These are phyloP conservation scores for Drosophila meridionalis DNA, from an alignment of 2,888 invertebrate species.

Conservation along the genomic window DNA sequence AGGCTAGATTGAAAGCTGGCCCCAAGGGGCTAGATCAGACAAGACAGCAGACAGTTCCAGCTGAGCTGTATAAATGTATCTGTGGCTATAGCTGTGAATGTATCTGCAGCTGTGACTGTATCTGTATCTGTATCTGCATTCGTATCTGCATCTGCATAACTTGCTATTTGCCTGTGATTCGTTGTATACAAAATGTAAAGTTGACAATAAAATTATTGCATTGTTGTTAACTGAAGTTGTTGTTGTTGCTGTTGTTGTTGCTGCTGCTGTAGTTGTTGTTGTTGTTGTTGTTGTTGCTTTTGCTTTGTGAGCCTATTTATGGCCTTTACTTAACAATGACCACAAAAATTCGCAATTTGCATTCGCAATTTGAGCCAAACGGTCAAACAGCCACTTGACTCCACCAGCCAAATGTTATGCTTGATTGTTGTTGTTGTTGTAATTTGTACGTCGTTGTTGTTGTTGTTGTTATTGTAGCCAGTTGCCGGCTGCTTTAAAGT, in stretches of 20 bases:
- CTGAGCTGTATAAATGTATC: slow-evolving; percentile 10
- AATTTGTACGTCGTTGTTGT: slow-evolving; percentile 26
- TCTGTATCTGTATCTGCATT: slow-evolving; percentile 14
- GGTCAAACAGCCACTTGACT: slow-evolving; percentile 58
- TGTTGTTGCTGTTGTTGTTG: slow-evolving; percentile 27
- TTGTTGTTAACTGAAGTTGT: slow-evolving; percentile 49
- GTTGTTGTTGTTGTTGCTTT: slow-evolving; percentile 27
- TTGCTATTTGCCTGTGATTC: slow-evolving; percentile 16
- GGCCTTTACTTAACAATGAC: slow-evolving; percentile 78
- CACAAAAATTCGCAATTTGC: slow-evolving; percentile 77
- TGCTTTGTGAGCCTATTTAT: slow-evolving; percentile 61
- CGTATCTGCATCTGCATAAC: slow-evolving; percentile 21
- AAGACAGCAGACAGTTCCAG: background rate
- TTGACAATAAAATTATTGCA: slow-evolving; percentile 76
- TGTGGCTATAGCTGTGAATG: slow-evolving; percentile 1
- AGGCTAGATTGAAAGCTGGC: slow-evolving; percentile 38
- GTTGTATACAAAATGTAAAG: slow-evolving; percentile 53
- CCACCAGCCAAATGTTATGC: slow-evolving; percentile 37
- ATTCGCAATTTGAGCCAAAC: slow-evolving; percentile 72
- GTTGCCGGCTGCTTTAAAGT: slow-evolving; percentile 62
- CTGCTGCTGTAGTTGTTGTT: slow-evolving; percentile 31
- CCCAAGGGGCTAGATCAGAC: slow-evolving; percentile 16
- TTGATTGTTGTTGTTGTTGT: slow-evolving; percentile 43
- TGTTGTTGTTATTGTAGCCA: slow-evolving; percentile 10
- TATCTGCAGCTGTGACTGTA: slow-evolving; percentile 13